Percentiles rank a stretch among this genome's conserved stretches.
phyloP scores from a whole-genome alignment of 2,113 vertebrate genomes.

The Hemiprocne comata region DNA sequence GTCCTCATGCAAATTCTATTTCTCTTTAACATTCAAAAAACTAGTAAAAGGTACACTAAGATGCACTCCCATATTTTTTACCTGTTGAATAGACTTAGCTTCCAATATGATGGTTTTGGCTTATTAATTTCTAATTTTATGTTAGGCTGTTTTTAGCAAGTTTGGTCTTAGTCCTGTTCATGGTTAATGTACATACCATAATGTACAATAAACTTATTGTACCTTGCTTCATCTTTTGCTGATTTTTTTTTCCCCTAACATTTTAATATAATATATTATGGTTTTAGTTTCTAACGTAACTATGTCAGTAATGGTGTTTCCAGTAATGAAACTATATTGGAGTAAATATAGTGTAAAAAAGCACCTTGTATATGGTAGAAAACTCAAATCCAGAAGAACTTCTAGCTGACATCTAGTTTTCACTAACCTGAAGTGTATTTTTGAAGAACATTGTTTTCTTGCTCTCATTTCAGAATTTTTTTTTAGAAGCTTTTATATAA shows the following conservation, averaged over 20 bases:
- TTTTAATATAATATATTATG: background rate
- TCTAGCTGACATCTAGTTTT: background rate
- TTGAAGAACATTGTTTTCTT: background rate
- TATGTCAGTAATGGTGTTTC: background rate
- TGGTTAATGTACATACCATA: background rate
- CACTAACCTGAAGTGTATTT: background rate
- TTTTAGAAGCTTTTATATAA: background rate
- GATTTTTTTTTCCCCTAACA: rapidly evolving
- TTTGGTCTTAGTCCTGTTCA: background rate
- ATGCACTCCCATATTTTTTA: background rate
- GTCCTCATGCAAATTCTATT: background rate
- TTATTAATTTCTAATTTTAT: background rate
- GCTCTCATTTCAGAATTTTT: background rate
- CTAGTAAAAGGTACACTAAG: background rate
- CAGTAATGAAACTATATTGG: background rate
- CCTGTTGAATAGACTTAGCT: background rate
- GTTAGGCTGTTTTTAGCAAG: background rate
- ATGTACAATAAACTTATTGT: background rate
- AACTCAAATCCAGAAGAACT: background rate
- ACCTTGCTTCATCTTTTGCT: background rate
- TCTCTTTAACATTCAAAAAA: background rate
- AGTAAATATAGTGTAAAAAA: background rate
- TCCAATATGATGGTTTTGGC: background rate
- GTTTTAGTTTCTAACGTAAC: background rate
- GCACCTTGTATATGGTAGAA: background rate